These are phyloP conservation scores for Sitophilus oryzae DNA, from an alignment of 1,140 invertebrate genomes.

Conservation along the genomic window DNA sequence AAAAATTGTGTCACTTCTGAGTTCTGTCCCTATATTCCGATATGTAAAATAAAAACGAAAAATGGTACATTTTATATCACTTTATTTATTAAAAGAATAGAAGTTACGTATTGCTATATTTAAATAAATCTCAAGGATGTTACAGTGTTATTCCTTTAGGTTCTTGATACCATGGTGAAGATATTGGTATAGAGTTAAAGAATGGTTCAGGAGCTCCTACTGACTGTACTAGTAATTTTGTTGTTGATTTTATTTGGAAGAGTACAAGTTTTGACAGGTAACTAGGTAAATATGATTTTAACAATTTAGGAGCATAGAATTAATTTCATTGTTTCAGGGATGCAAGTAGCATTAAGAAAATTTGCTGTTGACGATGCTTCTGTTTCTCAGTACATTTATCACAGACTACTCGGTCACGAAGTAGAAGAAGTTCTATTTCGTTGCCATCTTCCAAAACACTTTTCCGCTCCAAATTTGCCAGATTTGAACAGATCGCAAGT, in stretches of 20 bases:
- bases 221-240: constrained; percentile 92
- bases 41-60: no score
- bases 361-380: constrained; percentile 97
- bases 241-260: constrained; percentile 99
- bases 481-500: constrained; percentile 97
- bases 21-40: no score
- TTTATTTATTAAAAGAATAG: no score
- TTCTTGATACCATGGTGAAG: constrained; percentile 97
- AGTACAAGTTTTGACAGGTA: constrained; percentile 97
- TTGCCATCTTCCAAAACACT: constrained; percentile 89
- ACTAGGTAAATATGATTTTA: no score
- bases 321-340: no score
- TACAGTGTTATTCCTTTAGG: no score
- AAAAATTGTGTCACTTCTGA: no score
- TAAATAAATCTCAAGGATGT: no score
- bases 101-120: no score
- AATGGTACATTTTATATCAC: no score
- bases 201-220: constrained; percentile 82
- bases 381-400: constrained; percentile 97
- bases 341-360: constrained; percentile 90
- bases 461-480: constrained; percentile 93
- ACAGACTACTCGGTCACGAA: constrained; percentile 92
- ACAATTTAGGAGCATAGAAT: no score
- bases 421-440: constrained; percentile 92
- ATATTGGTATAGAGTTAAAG: constrained; percentile 96